A percentile compares a stretch with the other conserved stretches of the same genome.
phyloP scores from a whole-genome alignment of 2,888 invertebrate genomes.

The Anarsia innoxiella region DNA sequence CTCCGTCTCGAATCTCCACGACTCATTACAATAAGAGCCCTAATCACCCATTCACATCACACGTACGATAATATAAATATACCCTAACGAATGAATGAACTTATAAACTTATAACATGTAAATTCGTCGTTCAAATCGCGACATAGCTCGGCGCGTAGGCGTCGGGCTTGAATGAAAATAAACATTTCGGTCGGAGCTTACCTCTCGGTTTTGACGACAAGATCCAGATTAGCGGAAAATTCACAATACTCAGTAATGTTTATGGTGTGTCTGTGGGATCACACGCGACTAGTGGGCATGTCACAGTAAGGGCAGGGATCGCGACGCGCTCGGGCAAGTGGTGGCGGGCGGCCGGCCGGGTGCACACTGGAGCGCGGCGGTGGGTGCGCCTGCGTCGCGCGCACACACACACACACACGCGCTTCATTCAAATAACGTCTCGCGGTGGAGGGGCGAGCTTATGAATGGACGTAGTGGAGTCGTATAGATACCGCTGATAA shows the following conservation, averaged over 20 bases:
- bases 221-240: constrained; percentile 68
- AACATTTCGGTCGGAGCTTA: constrained; percentile 49
- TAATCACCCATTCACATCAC: constrained; percentile 64
- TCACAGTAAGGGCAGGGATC: constrained; percentile 41
- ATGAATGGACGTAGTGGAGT: constrained; percentile 74
- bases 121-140: constrained; percentile 72
- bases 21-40: constrained; percentile 35
- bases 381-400: constrained; percentile 56
- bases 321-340: constrained; percentile 38
- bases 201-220: constrained; percentile 67
- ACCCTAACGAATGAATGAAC: constrained; percentile 65
- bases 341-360: constrained; percentile 41
- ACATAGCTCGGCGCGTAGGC: constrained; percentile 65
- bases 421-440: constrained; percentile 54
- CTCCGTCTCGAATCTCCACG: constrained; percentile 27
- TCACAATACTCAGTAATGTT: constrained; percentile 48
- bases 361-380: constrained; percentile 44
- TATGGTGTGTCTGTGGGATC: constrained; percentile 35
- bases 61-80: constrained; percentile 64
- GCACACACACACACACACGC: constrained; percentile 47
- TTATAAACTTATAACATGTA: constrained; percentile 52
- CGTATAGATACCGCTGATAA: constrained; percentile 67
- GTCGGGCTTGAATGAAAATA: constrained; percentile 67
- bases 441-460: constrained; percentile 51
- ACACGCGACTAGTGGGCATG: constrained; percentile 58